These are phyloP conservation scores for Chelonus insularis DNA, from an alignment of 1,140 invertebrate species.

Conservation along the genomic window DNA sequence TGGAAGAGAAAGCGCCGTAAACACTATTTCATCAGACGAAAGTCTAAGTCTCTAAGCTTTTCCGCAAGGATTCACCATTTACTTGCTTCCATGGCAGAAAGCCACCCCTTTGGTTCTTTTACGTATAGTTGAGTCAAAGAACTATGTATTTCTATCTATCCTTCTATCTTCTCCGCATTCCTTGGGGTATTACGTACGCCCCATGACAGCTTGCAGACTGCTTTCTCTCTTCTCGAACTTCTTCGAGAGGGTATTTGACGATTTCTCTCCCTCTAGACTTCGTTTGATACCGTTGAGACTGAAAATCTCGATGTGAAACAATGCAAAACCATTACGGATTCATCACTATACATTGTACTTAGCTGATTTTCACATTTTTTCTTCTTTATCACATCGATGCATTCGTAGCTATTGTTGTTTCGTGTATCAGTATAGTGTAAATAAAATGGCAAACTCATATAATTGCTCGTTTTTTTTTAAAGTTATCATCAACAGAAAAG, in stretches of 20 bases:
- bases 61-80: constrained; percentile 49
- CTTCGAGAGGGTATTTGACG: background rate
- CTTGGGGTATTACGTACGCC: constrained; percentile 56
- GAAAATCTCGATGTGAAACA: constrained; percentile 57
- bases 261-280: constrained; percentile 31
- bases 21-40: constrained; percentile 41
- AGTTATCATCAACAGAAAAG: too few relatives aligned
- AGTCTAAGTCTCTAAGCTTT: constrained; percentile 48
- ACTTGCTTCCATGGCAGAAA: constrained; percentile 28
- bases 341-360: constrained; percentile 38
- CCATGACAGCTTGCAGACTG: constrained; percentile 34
- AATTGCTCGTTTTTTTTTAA: too few relatives aligned
- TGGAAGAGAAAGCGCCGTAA: constrained; percentile 30
- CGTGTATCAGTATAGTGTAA: too few relatives aligned
- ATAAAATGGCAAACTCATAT: too few relatives aligned
- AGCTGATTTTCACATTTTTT: constrained; percentile 33
- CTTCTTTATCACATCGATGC: constrained; percentile 49
- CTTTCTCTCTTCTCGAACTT: constrained; percentile 31
- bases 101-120: constrained; percentile 34
- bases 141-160: constrained; percentile 20
- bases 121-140: background rate
- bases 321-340: constrained; percentile 61
- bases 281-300: constrained; percentile 34
- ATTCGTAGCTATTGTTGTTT: too few relatives aligned
- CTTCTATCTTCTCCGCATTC: constrained; percentile 58